These are phyloP conservation scores for Turritopsis rubra DNA, from an alignment of 30 jellyfish, hydroid and myxozoan genomes.

Conservation along the genomic window DNA sequence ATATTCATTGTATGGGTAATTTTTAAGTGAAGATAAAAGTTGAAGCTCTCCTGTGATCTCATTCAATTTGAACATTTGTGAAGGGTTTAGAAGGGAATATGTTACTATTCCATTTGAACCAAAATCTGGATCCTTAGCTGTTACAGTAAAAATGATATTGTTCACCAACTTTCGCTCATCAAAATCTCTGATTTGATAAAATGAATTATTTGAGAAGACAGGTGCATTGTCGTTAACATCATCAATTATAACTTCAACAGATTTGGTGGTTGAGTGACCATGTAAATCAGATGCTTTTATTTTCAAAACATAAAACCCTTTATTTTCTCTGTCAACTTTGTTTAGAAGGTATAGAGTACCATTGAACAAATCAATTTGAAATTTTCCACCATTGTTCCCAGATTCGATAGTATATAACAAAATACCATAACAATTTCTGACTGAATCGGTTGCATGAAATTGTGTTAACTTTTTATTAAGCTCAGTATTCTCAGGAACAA, in stretches of 20 bases:
- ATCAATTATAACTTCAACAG: conserved; percentile 44
- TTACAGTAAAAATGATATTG: conserved; percentile 34
- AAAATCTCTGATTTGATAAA: conserved; percentile 50
- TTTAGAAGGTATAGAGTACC: conserved; percentile 22
- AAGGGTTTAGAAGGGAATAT: conserved; percentile 32
- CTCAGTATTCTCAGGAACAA: conserved; percentile 26
- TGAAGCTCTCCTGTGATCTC: conserved; percentile 16
- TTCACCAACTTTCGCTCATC: conserved; percentile 50
- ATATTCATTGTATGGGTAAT: conserved; percentile 24
- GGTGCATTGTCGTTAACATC: conserved; percentile 86
- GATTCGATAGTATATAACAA: conserved; percentile 37
- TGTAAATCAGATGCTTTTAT: conserved; percentile 23
- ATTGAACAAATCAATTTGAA: conserved; percentile 28
- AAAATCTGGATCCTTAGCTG: conserved; percentile 73
- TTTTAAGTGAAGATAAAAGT: not conserved
- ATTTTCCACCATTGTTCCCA: conserved; percentile 63
- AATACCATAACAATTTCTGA: conserved; percentile 14
- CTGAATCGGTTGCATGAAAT: conserved; percentile 1
- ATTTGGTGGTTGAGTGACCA: conserved; percentile 14
- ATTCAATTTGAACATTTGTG: conserved; percentile 15
- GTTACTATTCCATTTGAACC: conserved; percentile 60
- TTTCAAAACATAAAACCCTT: not conserved
- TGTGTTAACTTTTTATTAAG: not conserved
- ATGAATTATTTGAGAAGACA: conserved; percentile 33
- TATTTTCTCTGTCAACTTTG: conserved; percentile 18